A percentile compares a stretch with the other conserved stretches of the same genome.
These are phyloP conservation scores for Bellardia pandia DNA, from an alignment of 2,888 invertebrate species.

Conservation along the genomic window DNA sequence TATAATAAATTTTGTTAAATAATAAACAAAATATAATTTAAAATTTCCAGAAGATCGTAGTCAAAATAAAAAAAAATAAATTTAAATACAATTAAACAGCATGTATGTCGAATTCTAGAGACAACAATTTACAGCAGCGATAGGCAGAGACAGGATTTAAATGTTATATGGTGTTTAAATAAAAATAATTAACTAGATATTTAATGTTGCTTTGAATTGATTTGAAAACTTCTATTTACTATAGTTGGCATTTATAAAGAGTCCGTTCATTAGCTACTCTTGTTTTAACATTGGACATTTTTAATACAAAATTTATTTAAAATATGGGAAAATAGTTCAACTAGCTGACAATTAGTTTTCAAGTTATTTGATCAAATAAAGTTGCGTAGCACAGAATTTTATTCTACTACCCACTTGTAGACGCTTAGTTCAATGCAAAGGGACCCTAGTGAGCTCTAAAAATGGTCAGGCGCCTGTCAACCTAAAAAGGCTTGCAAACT, in stretches of 20 bases:
- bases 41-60: conserved; percentile 75
- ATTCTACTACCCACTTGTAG: no score
- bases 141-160: not conserved
- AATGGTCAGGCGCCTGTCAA: no score
- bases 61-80: conserved; percentile 16
- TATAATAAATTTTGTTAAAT: conserved; percentile 47
- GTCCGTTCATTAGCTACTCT: no score
- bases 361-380: no score
- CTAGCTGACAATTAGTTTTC: no score
- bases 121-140: conserved; percentile 27
- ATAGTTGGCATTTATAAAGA: not conserved
- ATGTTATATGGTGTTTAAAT: not conserved
- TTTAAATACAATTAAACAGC: conserved; percentile 2
- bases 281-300: no score
- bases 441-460: no score
- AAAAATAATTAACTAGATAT: not conserved
- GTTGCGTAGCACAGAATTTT: no score
- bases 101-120: conserved; percentile 21
- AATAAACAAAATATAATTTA: conserved; percentile 41
- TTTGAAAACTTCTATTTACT: not conserved
- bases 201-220: not conserved
- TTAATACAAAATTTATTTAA: no score
- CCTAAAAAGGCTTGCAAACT: no score
- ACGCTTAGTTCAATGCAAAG: no score
- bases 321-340: no score